Evolutionary conservation across 2,113 vertebrate genomes (phyloP), one percentile per base, ranked within the genome.

Genomic region (Oryzias melastigma): DNA sequence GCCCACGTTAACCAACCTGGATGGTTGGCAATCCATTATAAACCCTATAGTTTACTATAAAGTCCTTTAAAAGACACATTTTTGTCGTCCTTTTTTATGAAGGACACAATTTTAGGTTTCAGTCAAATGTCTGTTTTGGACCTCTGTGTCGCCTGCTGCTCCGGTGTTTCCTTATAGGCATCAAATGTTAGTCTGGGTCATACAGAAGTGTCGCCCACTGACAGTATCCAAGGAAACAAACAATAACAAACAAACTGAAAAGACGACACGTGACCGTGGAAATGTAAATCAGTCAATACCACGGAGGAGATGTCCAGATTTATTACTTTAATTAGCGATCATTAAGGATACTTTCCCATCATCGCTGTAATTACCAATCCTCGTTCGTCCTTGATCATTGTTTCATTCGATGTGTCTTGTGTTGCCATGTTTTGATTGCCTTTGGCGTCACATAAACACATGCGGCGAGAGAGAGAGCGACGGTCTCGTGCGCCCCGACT

Each of bases 211-310:
- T 77, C 78, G 81, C 57, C 71, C 65, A 62, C 64, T 61, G 76
- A 65, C 54, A 3, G 82, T 89, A 76, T 71, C 86, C 79, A 82
- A 52, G 85, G 86, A 71, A 87, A 85, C 87, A 77, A 73, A 78
- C 68, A 60, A 68, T 62, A 83, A 81, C 79, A 89, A 87, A 86
- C 85, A 81, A 65, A 63, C 41, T 25, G 24, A 71, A 62, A 63
- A 73, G 81, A 63, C 52, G 22, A 75, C 68, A 77, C 27, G 15
- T 71, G 71, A 68, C 58, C 50, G 17, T 44, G 12, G 7, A 50
- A 4, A 17, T 19, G 27, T 29, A 18, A 17, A 46, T 75, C 25
- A 13, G 55, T 58, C 51, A 10, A 42, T 67, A 42, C 27, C 24
- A 40, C 29, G 52, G 41, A 52, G 70, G 48, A 18, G 49, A 70